Conservation (phyloP, 2,113 vertebrate genomes). For the Bubo bubo region DNA sequence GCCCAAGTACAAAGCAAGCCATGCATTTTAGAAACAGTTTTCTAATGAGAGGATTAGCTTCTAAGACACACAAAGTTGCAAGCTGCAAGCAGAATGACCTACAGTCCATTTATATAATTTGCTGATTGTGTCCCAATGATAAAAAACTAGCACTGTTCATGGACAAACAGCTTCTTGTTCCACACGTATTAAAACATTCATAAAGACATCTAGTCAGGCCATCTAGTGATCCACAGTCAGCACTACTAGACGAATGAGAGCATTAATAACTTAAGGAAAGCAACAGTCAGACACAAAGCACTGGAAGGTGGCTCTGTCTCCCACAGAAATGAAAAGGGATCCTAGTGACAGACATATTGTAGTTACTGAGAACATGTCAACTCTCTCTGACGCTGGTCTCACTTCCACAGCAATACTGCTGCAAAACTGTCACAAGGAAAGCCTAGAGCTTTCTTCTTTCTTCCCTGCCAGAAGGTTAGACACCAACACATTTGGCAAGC, state of each 20-base stretch:
- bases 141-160: slow-evolving; percentile 9
- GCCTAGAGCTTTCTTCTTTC: background rate
- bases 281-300: slow-evolving; percentile 5
- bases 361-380: background rate
- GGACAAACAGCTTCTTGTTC: slow-evolving; percentile 39
- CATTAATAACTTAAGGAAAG: slow-evolving; percentile 55
- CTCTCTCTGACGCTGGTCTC: background rate
- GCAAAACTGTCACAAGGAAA: background rate
- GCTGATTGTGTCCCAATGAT: slow-evolving; percentile 3
- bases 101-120: background rate
- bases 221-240: slow-evolving; percentile 17
- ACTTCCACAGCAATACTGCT: background rate
- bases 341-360: background rate
- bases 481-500: background rate
- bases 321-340: background rate
- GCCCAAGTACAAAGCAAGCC: slow-evolving; percentile 43
- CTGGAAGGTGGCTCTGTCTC: background rate
- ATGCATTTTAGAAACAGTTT: slow-evolving; percentile 39
- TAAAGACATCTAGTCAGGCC: slow-evolving; percentile 35
- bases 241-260: slow-evolving; percentile 24
- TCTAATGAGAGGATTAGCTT: background rate
- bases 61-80: slow-evolving; percentile 18
- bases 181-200: slow-evolving; percentile 57
- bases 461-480: background rate
- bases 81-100: slow-evolving; percentile 34